These are phyloP conservation scores for Melanophora roralis DNA, from an alignment of 2,888 invertebrate genomes.

Conservation along the genomic window DNA sequence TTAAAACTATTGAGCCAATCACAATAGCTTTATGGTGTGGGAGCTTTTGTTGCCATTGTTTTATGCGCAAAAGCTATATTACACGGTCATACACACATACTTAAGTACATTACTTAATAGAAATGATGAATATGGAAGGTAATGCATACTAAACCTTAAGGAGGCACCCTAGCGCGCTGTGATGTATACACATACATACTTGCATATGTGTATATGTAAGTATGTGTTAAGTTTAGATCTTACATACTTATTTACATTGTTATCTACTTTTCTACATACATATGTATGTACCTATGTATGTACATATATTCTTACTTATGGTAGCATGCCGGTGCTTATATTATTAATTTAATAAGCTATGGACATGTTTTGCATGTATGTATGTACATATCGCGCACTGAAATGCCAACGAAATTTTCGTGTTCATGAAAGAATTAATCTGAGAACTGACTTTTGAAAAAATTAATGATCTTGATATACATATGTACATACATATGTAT, in stretches of 20 bases:
- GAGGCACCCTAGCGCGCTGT: not conserved
- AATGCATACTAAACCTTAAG: constrained; percentile 2
- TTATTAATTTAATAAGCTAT: no score
- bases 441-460: no score
- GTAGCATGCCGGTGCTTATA: no score
- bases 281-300: not conserved
- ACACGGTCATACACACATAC: not conserved
- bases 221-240: no score
- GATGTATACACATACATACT: not conserved
- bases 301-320: not conserved
- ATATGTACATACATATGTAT: no score
- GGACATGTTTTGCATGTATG: no score
- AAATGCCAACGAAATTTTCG: no score
- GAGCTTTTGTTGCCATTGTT: constrained; percentile 73
- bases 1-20: constrained; percentile 73
- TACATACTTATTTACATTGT: no score
- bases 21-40: constrained; percentile 75
- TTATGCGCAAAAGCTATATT: constrained; percentile 68
- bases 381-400: no score
- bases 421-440: no score
- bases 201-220: not conserved
- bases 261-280: no score
- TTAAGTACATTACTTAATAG: not conserved
- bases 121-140: not conserved
- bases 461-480: no score